Base-by-base conservation (phyloP, 2,888 invertebrate genomes). In the Furcula furcula region DNA sequence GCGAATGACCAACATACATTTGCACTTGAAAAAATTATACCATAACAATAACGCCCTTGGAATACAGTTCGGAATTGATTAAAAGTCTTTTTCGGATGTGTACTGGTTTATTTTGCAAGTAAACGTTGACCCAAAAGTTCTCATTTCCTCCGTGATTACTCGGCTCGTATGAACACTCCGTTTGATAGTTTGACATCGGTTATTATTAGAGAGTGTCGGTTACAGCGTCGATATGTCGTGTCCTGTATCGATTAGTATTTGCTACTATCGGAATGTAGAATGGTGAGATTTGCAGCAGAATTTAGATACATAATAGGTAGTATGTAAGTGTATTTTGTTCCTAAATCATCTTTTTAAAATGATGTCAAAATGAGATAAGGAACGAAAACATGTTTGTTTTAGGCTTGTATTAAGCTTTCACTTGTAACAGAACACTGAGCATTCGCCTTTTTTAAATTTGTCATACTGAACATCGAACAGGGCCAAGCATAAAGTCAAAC, bases 111-210 rank as follows among this genome's bases (percentile, higher is more conserved):
- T 30, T 39, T 56, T 53, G 65, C 47, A 25, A 23, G 39, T 40
- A 46, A 36, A 28, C 51, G 40, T 52, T 81, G 83, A 83, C 80
- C 84, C 80, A 71, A 79, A 83, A 83, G 76, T 82, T 80, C 77
- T 81, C 82, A 80, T 83, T 82, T 83, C 74, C 75, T 69, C 65
- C 60, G 66, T 79, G 83, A 84, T 84, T 83, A 76, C 81, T 78
- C 70, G 61, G 61, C 54, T 65, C 45, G 36, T 53, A 62, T 50
- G 57, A 65, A 62, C 56, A 64, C 55, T 63, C 56, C 54, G 65
- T 67, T 64, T 64, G 61, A 55, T 61, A 61, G 58, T 65, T 48
- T 76, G 81, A 79, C 77, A 74, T 73, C 56, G 64, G 68, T 70
- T 69, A 70, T 73, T 75, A 76, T 77, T 76, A 75, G 76, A 54